Base-by-base conservation (phyloP, 2,113 vertebrate species). In the Corythoichthys haematopterus region DNA sequence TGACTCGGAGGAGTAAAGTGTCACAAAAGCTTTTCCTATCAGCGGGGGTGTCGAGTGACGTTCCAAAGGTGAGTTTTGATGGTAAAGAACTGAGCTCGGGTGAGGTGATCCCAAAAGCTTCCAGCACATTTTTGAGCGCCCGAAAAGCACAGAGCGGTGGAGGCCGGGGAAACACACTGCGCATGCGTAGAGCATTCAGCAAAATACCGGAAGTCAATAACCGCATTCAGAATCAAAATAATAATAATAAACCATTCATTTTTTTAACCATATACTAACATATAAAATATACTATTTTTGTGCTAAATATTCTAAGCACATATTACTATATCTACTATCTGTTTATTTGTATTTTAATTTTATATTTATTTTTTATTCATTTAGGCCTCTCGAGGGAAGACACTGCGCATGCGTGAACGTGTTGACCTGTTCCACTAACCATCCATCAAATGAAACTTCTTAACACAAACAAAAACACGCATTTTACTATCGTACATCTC, bases 161-260 rank as follows among this genome's bases (percentile, higher is more conserved):
- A 86, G 88, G 88, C 87, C 87, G 82, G 77, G n/a, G 69, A 64
- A 83, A 68, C 75, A 76, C 61, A 85, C 66, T 86, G 83, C 82
- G 88, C 90, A 80, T 85, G 89, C 87, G 55, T 36, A 7, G 0
- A 36, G 6, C 13, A 36, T 28, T 3, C 53, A 33, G 1, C 5
- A 14, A 12, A 13, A 12, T 14, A 12, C 13, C 55, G 20, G 40
- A 43, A 43, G 6, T 43, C 9, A 43, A 1, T 9, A 33, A 11
- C 20, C 20, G 11, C 52, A 33, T 55, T 55, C 52, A 9, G 28
- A 12, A 43, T 43, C 40, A 8, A 43, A 43, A 43, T 43, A 43
- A 43, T 43, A 7, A 43, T 28, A 28, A 28, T 28, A 28, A 28
- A 28, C 3, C 1, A 43, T 43, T 43, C 38, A 43, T 10, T 55